These are phyloP conservation scores for Platichthys flesus DNA, from an alignment of 2,113 vertebrate genomes.

Conservation along the genomic window DNA sequence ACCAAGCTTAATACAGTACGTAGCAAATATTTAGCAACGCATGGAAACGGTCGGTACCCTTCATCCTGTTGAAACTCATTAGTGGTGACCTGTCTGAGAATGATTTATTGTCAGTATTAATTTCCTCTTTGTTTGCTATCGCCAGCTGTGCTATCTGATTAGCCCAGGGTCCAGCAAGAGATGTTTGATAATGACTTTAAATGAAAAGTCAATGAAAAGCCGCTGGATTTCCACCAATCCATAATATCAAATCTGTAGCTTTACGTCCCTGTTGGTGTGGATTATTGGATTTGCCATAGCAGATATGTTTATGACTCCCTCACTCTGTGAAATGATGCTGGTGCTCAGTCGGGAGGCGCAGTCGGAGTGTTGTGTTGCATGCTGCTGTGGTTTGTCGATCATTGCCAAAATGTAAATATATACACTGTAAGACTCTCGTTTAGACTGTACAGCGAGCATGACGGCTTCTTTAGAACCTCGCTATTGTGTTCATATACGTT, in stretches of 20 bases:
- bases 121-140: conserved; percentile 68
- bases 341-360: conserved; percentile 30
- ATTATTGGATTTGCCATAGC: conserved; percentile 63
- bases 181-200: conserved; percentile 66
- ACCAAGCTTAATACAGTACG: conserved; percentile 26
- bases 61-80: conserved; percentile 69
- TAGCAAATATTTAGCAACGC: conserved; percentile 47
- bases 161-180: conserved; percentile 50
- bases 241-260: conserved; percentile 64
- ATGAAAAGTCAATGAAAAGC: conserved; percentile 66
- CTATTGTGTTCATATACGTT: conserved; percentile 44
- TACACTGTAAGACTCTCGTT: conserved; percentile 26
- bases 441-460: conserved; percentile 28
- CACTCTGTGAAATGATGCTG: conserved; percentile 40
- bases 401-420: conserved; percentile 60
- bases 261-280: conserved; percentile 52
- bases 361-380: conserved; percentile 42
- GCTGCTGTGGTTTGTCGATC: conserved; percentile 49
- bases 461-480: conserved; percentile 44
- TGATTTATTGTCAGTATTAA: conserved; percentile 75
- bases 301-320: conserved; percentile 54
- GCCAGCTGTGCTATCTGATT: conserved; percentile 57
- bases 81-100: conserved; percentile 64
- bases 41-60: conserved; percentile 52
- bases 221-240: conserved; percentile 49